Percentiles rank a stretch among this genome's conserved stretches.
Conservation (phyloP, 2,888 invertebrate genomes). For the Hypolimnas misippus region DNA sequence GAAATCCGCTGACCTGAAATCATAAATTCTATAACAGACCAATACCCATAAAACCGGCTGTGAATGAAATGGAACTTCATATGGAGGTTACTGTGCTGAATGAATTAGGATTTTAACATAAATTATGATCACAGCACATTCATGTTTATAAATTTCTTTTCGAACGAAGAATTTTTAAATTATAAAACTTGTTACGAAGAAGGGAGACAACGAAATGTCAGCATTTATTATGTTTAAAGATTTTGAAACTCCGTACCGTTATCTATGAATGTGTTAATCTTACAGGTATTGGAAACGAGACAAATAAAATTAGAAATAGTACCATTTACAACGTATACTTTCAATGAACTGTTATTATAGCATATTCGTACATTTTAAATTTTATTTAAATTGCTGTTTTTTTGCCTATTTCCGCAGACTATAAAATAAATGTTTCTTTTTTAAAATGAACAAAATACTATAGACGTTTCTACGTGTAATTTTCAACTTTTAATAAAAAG, state of each 20-base stretch:
- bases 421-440: too few relatives aligned
- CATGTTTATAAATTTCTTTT: slow-evolving; percentile 31
- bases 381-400: too few relatives aligned
- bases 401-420: too few relatives aligned
- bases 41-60: slow-evolving; percentile 60
- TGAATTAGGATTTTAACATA: slow-evolving; percentile 44
- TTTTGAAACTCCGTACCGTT: neutral
- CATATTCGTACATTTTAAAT: neutral
- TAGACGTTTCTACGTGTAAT: too few relatives aligned
- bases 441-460: too few relatives aligned
- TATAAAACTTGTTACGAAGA: slow-evolving; percentile 11
- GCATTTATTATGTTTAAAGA: neutral
- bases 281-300: neutral
- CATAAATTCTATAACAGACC: slow-evolving; percentile 55
- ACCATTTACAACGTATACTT: neutral
- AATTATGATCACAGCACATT: slow-evolving; percentile 26
- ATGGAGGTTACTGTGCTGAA: slow-evolving; percentile 60
- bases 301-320: neutral
- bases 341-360: neutral
- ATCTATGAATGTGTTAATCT: neutral
- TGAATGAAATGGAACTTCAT: slow-evolving; percentile 47
- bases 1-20: slow-evolving; percentile 63
- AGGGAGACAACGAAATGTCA: neutral
- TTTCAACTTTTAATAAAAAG: too few relatives aligned
- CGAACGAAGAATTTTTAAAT: slow-evolving; percentile 17